Evolutionary conservation across 2,797 vertebrate genomes (phyloP), one percentile per base, ranked within the genome.

Genomic region (Gouania willdenowi): DNA sequence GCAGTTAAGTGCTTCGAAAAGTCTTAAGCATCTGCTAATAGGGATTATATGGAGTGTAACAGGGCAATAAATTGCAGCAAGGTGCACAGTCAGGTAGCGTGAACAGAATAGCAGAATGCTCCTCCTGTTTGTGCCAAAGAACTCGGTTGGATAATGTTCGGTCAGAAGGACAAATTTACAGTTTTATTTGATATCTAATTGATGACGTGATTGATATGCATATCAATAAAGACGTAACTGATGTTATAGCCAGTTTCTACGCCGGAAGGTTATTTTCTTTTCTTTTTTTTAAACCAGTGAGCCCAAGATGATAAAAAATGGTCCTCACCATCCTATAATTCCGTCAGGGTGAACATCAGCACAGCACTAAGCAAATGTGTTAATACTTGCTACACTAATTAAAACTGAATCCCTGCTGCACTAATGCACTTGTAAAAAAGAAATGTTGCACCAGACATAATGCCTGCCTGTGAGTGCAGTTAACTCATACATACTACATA

Each of bases 1-100:
- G 71, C 71, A 62, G 61, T 56, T 74, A 79, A 81, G 68, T 76
- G 64, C 57, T 62, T 60, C 59, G 52, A 72, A 57, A 73, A 77
- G 63, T 75, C 62, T 77, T 80, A 76, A 83, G 73, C 78, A 71
- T 78, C 75, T 77, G 69, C 64, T 84, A 82, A 85, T 79, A 67
- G 66, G 65, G 71, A 82, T 76, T 84, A 81, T 83, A 79, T 78
- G 66, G 69, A 54, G 79, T 81, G 79, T 67, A 83, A 77, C 78
- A 68, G 52, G 71, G 71, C 67, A 56, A 71, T 84, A 73, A 77
- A 82, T 71, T 71, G 75, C 61, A 16, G 22, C 12, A 39, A 66
- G 52, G 48, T 70, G 46, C 34, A 28, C 24, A 15, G 29, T 53
- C 45, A 62, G 53, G 46, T 57, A 47, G 44, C 27, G 38, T 75